Base-by-base conservation (phyloP, 2,797 vertebrate genomes). In the Rousettus madagascariensis region DNA sequence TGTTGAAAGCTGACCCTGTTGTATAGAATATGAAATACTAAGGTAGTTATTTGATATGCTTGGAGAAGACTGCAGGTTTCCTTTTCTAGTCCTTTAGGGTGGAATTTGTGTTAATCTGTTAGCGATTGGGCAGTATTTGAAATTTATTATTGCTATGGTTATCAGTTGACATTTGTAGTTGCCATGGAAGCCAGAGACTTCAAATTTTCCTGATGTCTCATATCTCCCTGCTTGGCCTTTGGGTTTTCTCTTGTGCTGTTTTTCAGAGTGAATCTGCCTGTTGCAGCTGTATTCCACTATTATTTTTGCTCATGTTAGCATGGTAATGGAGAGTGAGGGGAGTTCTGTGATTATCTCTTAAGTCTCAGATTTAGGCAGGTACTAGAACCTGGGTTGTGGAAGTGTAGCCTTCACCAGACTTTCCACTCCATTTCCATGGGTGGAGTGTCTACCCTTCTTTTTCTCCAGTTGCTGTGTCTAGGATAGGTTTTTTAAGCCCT, bases 41-140 rank as follows among this genome's bases (percentile, higher is more conserved):
- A 95, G 69, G 68, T 71, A 79, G 75, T 84, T 79, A 75, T 36
- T 90, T 90, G 41, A 75, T 51, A 38, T 53, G 43, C 82, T 94
- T 95, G 17, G 41, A 71, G 75, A 75, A 90, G 28, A 74, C 55
- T 41, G 22, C 16, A 79, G 15, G 65, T 79, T 92, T 78, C 26
- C 33, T 72, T 88, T 57, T 69, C 30, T 85, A 83, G 65, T 78
- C 38, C 57, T 86, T 49, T 41, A 80, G 43, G 65, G 86, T 84
- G n/a, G 38, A 59, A 65, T 92, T 82, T 94, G 57, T 59, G 49
- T 94, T 90, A 77, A 77, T 86, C 74, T 92, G 24, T 84, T 92
- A 84, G 57, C 15, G 22, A 24, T 75, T 96, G 72, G 36, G 30
- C 77, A 91, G 4, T 91, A n/a, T 74, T 92, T 95, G 78, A 91